These are phyloP conservation scores for Zosterops japonicus DNA, from an alignment of 2,113 vertebrate genomes.

Conservation along the genomic window DNA sequence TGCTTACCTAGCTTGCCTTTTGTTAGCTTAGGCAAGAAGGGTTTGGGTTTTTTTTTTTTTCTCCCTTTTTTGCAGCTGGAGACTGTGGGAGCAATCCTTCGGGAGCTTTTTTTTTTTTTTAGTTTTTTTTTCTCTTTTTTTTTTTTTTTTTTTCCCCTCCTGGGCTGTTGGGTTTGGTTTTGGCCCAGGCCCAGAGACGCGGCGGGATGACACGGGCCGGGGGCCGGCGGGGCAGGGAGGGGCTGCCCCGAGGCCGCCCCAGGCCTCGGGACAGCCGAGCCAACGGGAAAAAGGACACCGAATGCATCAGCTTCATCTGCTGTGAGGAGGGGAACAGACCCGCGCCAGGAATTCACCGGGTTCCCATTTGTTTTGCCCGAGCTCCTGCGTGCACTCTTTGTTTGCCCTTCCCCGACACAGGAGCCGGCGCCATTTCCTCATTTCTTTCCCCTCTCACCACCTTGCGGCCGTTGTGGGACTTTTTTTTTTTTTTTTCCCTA, in stretches of 20 bases:
- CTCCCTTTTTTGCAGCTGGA: not conserved
- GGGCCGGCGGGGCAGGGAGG: not conserved
- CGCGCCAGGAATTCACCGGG: not conserved
- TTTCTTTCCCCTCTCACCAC: not conserved
- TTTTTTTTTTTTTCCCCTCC: no score
- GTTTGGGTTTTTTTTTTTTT: not conserved
- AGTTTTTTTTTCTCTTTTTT: no score
- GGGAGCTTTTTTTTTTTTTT: no score
- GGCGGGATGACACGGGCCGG: not conserved
- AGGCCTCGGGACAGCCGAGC: no score
- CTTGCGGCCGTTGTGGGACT: not conserved
- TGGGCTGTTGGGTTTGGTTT: no score
- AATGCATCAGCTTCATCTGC: not conserved
- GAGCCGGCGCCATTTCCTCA: not conserved
- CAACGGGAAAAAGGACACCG: fast-evolving
- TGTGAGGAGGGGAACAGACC: not conserved
- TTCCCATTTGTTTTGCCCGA: not conserved
- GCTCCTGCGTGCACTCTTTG: not conserved
- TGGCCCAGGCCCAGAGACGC: fast-evolving
- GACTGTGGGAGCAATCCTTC: not conserved
- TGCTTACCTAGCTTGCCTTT: fast-evolving
- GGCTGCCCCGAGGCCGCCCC: no score
- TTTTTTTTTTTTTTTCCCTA: not conserved
- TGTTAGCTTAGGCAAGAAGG: not conserved
- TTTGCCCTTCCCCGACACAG: not conserved